phyloP scores from a whole-genome alignment of 2,113 vertebrate genomes.

The Callorhinus ursinus region DNA sequence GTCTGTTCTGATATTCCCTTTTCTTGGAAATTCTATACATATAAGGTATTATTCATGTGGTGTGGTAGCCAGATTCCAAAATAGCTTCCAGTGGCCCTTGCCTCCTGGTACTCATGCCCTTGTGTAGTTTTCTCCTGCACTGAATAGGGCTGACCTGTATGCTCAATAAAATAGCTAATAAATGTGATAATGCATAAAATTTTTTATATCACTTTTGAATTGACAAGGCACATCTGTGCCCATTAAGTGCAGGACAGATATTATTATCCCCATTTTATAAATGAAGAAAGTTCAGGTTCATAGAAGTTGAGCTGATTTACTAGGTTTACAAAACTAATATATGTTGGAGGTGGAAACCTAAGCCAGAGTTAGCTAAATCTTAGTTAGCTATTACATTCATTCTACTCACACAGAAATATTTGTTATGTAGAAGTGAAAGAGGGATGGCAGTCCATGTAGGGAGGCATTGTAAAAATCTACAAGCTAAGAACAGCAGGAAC shows the following conservation, averaged over 20 bases:
- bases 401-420: neutral
- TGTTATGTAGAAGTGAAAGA: neutral
- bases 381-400: neutral
- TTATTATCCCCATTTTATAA: neutral
- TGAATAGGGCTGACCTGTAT: neutral
- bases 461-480: neutral
- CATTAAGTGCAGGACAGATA: neutral
- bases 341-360: neutral
- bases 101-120: neutral
- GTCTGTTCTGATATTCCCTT: neutral
- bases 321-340: neutral
- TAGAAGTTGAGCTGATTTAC: neutral
- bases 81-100: neutral
- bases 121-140: neutral
- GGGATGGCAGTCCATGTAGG: neutral
- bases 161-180: neutral
- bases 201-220: conserved; percentile 22
- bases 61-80: neutral
- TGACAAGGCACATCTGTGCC: neutral
- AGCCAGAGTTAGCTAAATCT: conserved; percentile 16
- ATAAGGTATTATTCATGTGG: neutral
- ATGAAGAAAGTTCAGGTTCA: neutral
- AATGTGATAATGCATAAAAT: neutral
- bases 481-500: neutral
- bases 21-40: neutral